Evolutionary conservation across 2,113 vertebrate genomes (phyloP).

Genomic region (Protobothrops mucrosquamatus): DNA sequence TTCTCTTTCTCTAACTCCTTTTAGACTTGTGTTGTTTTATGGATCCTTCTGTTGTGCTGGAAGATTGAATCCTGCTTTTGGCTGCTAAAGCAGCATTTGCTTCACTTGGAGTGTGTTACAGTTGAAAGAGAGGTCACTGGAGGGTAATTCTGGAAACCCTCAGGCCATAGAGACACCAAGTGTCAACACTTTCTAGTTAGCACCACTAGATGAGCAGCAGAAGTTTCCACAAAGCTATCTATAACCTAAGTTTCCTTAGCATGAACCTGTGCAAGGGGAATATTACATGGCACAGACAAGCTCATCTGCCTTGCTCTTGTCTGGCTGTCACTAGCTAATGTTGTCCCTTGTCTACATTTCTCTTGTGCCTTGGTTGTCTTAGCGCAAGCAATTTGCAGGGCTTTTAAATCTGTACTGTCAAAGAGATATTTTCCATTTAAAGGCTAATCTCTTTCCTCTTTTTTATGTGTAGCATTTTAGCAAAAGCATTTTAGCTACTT

Average conservation of each 20-base stretch:
- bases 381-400: neutral
- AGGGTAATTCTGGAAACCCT: slow-evolving; percentile 22
- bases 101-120: slow-evolving; percentile 31
- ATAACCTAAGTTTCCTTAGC: neutral
- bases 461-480: neutral
- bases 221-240: neutral
- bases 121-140: slow-evolving; percentile 33
- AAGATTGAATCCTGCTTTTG: slow-evolving; percentile 24
- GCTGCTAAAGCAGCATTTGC: slow-evolving; percentile 28
- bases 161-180: fast-evolving
- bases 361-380: neutral
- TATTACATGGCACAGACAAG: neutral
- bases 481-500: neutral
- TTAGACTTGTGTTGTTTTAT: neutral
- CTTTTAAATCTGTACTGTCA: neutral
- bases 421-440: neutral
- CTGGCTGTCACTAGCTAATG: neutral
- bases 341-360: slow-evolving; percentile 3
- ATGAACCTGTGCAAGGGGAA: neutral
- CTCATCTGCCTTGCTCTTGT: slow-evolving; percentile 2
- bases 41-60: slow-evolving; percentile 17
- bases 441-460: neutral
- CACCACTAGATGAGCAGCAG: neutral
- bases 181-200: fast-evolving
- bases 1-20: slow-evolving; percentile 12